These are phyloP conservation scores for Myzus persicae DNA, from an alignment of 1,140 invertebrate genomes.

Conservation along the genomic window DNA sequence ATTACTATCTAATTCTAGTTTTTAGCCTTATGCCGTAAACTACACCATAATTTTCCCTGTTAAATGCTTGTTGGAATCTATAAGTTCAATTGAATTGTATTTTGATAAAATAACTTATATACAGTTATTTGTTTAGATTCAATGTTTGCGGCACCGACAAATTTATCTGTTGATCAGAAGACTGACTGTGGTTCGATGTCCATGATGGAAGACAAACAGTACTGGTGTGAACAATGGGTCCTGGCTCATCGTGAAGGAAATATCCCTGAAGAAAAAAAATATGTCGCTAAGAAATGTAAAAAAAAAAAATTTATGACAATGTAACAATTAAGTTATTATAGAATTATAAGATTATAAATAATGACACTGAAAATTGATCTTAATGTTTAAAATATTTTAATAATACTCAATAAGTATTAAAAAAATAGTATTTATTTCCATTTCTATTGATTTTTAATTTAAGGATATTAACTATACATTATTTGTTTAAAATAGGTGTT, in stretches of 20 bases:
- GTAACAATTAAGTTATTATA: background rate
- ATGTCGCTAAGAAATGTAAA: conserved; percentile 55
- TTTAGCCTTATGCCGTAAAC: background rate
- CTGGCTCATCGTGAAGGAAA: conserved; percentile 49
- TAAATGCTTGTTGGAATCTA: fast-evolving
- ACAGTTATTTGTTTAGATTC: background rate
- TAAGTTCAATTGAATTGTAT: background rate
- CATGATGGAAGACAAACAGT: conserved; percentile 46
- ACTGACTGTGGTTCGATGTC: conserved; percentile 49
- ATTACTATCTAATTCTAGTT: background rate
- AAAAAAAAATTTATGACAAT: background rate
- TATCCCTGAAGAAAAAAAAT: conserved; percentile 54
- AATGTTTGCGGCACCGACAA: conserved; percentile 38
- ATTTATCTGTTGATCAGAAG: conserved; percentile 46
- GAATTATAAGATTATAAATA: background rate
- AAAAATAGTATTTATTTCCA: background rate
- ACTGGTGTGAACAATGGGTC: conserved; percentile 55
- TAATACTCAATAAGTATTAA: background rate
- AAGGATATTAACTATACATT: background rate
- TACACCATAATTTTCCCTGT: background rate
- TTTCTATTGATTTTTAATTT: background rate
- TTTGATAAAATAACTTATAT: background rate
- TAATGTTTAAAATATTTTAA: background rate
- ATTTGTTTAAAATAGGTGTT: conserved; percentile 22
- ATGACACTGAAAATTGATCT: background rate